These are phyloP conservation scores for Orchestia grillus DNA, from an alignment of 1,140 invertebrate genomes.

Conservation along the genomic window DNA sequence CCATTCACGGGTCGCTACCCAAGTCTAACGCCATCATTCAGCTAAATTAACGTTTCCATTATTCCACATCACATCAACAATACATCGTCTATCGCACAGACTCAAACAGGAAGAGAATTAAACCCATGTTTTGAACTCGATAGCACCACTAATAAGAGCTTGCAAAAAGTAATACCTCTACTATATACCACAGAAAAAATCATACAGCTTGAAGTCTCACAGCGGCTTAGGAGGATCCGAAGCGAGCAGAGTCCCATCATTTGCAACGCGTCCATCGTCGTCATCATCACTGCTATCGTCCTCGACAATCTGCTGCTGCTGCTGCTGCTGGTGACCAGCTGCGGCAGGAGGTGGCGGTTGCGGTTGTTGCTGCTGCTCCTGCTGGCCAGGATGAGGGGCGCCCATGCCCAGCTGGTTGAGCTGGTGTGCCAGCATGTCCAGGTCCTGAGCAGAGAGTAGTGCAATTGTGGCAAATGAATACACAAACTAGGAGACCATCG, in stretches of 20 bases:
- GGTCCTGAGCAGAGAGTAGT: slow-evolving; percentile 77
- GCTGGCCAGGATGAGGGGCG: slow-evolving; percentile 68
- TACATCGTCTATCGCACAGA: too few species aligned
- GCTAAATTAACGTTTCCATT: too few species aligned
- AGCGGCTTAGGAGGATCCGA: slow-evolving; percentile 96
- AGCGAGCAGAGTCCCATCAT: slow-evolving; percentile 89
- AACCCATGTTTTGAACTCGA: too few species aligned
- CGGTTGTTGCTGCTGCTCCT: slow-evolving; percentile 40
- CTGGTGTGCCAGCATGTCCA: slow-evolving; percentile 93
- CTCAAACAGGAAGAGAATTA: too few species aligned
- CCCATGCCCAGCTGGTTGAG: slow-evolving; percentile 88
- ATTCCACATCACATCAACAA: too few species aligned
- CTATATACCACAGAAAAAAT: background rate
- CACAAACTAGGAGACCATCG: background rate
- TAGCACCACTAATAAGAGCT: too few species aligned
- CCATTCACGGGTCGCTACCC: too few species aligned
- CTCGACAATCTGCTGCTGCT: slow-evolving; percentile 60
- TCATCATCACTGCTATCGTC: slow-evolving; percentile 72
- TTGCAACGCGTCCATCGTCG: slow-evolving; percentile 69
- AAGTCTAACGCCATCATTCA: too few species aligned
- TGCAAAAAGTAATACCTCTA: background rate
- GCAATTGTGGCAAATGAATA: background rate
- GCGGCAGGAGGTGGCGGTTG: slow-evolving; percentile 51
- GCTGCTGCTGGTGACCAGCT: background rate
- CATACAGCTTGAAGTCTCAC: slow-evolving; percentile 76